Percentiles rank a stretch among this genome's conserved stretches.
Conservation (phyloP, 2,888 invertebrate genomes). For the Troides helena region DNA sequence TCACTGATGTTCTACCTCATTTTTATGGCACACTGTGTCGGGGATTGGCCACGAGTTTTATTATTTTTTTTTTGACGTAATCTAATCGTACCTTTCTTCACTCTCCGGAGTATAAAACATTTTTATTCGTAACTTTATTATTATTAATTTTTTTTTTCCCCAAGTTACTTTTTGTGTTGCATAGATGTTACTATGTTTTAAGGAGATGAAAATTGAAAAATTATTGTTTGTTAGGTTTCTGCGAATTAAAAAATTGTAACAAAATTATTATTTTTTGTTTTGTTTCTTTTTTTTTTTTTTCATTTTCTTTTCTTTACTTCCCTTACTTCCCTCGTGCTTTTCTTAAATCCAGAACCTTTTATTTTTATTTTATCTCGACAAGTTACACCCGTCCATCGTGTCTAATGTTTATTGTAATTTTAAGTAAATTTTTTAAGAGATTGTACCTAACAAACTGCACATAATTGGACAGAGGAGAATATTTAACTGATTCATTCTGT, state of each 20-base stretch:
- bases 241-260: slow-evolving; percentile 79
- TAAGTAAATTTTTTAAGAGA: slow-evolving; percentile 75
- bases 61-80: slow-evolving; percentile 55
- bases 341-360: slow-evolving; percentile 39
- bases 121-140: slow-evolving; percentile 67
- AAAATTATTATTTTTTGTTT: slow-evolving; percentile 66
- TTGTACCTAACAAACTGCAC: slow-evolving; percentile 67
- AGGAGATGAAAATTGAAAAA: slow-evolving; percentile 74
- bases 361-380: slow-evolving; percentile 60
- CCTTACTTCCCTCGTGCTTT: slow-evolving; percentile 42
- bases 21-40: slow-evolving; percentile 48
- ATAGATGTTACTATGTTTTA: slow-evolving; percentile 82
- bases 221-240: slow-evolving; percentile 81
- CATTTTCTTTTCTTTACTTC: slow-evolving; percentile 55
- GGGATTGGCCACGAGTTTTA: slow-evolving; percentile 63
- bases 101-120: slow-evolving; percentile 78
- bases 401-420: slow-evolving; percentile 74
- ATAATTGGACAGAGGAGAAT: slow-evolving; percentile 60
- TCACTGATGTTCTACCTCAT: slow-evolving; percentile 74
- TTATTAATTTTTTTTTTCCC: slow-evolving; percentile 61
- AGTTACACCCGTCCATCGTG: slow-evolving; percentile 80
- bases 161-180: slow-evolving; percentile 80
- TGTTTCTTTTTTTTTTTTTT: slow-evolving; percentile 56
- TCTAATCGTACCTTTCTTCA: slow-evolving; percentile 77
- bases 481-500: slow-evolving; percentile 63